These are phyloP conservation scores for Lepidocyrtoides sp. DNA, from an alignment of 2,888 invertebrate species.

Conservation along the genomic window DNA sequence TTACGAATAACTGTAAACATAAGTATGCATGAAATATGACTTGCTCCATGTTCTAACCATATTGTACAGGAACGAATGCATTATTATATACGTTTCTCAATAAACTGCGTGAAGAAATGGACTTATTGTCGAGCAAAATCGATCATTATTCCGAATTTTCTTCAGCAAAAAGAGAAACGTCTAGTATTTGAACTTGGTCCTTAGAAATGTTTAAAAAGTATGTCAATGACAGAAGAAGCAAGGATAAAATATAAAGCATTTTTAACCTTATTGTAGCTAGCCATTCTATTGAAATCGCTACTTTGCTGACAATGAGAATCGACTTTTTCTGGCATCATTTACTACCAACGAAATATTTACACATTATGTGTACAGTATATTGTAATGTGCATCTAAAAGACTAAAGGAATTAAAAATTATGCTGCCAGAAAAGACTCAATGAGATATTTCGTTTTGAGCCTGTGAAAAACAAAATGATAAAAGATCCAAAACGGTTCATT, in stretches of 20 bases:
- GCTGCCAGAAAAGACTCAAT: too few relatives aligned
- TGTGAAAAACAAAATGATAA: too few relatives aligned
- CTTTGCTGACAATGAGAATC: not conserved
- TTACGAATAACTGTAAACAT: not conserved
- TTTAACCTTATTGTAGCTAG: not conserved
- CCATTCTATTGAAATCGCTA: too few relatives aligned
- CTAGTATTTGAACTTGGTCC: conserved; percentile 50
- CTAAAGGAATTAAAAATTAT: too few relatives aligned
- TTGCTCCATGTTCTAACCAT: not conserved
- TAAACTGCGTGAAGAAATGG: not conserved
- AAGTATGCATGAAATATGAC: not conserved
- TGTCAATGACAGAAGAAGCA: conserved; percentile 35
- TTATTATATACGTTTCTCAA: not conserved
- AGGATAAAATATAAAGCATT: not conserved
- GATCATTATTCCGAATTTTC: not conserved
- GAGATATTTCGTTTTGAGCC: too few relatives aligned
- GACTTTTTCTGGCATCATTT: not conserved
- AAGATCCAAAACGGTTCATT: too few relatives aligned
- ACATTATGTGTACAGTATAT: too few relatives aligned
- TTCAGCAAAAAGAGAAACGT: conserved; percentile 22
- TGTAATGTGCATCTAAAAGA: too few relatives aligned
- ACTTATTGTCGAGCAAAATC: not conserved
- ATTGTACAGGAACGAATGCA: not conserved
- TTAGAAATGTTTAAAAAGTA: conserved; percentile 9
- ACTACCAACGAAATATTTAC: too few relatives aligned